Base-by-base conservation (phyloP, 2,113 vertebrate species). In the Pituophis catenifer region DNA sequence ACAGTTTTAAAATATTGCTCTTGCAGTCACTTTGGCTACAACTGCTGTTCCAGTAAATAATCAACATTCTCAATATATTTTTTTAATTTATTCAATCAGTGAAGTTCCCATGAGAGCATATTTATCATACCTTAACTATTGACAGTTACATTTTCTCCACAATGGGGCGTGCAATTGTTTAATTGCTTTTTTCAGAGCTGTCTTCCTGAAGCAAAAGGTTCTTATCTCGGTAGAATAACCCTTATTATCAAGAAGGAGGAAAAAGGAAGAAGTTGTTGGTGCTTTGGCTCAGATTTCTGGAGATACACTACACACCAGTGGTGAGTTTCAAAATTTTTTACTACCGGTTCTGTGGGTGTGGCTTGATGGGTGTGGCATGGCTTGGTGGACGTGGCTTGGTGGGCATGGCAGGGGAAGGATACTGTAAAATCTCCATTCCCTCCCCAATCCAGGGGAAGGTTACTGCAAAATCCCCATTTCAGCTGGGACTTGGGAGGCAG, bases 71-170 rank as follows among this genome's bases (percentile, higher is more conserved):
- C 5, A 38, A 88, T 88, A 29, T n/a, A 93, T 53, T 86, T 26
- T 81, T 94, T 24, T 1, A 44, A 21, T 53, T 88, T 52, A 57
- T 50, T 89, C 10, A 90, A 88, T 55, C 58, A 0, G 38, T 13
- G 2, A 54, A 1, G 92, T 86, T 10, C 48, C 58, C 0, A 93
- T 0, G 11, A 33, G 13, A 38, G 65, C 38, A 23, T 48, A 17
- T 91, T 92, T 29, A 93, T 91, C 44, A 75, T 52, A 81, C 9
- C 13, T 2, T 50, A 88, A 94, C 50, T 91, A 0, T 5, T 93
- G 92, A 44, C 54, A 94, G 92, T 65, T 3, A 6, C 6, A 57
- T 91, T 91, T 94, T 92, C 50, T 19, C 93, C 86, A n/a, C 92
- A 91, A 90, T 29, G 0, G 44, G 44, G 52, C 70, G 44, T 55